Evolutionary conservation across 1,140 invertebrate species (phyloP), one percentile per base, ranked within the genome.

Genomic region (Ectropis grisescens): DNA sequence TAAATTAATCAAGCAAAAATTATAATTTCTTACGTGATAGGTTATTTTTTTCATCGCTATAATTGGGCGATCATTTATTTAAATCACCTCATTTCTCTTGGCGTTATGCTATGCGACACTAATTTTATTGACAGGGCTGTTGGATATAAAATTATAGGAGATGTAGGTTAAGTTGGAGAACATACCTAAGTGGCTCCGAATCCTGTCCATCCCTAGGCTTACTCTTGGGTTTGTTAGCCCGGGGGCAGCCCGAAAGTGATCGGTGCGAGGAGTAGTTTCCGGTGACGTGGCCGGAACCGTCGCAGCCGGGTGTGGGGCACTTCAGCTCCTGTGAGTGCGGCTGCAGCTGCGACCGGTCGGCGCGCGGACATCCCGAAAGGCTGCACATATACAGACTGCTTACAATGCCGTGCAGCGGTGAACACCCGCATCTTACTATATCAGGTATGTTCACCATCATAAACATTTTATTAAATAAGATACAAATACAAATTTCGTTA

Each of bases 161-260:
- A n/a, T n/a, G n/a, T n/a, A n/a, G n/a, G n/a, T n/a, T n/a, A n/a
- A n/a, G n/a, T n/a, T n/a, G n/a, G n/a, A n/a, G n/a, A n/a, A 30
- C 47, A 55, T 70, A 93, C 91, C 93, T 92, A 33, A 96, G 74
- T 6, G 93, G 93, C 65, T 96, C 94, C 1, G 93, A 93, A 65
- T 96, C 94, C 57, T 94, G 93, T 26, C 93, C 93, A 70, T 96
- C 94, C 23, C 93, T 81, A 0, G 93, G 93, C 85, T 95, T 95
- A 78, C 92, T 95, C 74, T 95, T 95, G 5, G 94, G 93, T 58
- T 95, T 96, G 76, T 95, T 95, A 30, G 94, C 94, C 28, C 94
- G 86, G 13, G 95, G 95, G 83, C 95, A 97, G 13, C 95, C 95
- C 40, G 93, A 95, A 25, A 97, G 84, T 42, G 94, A 93, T 41